These are phyloP conservation scores for Aurelia aurita DNA, from an alignment of 30 jellyfish, hydroid and myxozoan species.

Conservation along the genomic window DNA sequence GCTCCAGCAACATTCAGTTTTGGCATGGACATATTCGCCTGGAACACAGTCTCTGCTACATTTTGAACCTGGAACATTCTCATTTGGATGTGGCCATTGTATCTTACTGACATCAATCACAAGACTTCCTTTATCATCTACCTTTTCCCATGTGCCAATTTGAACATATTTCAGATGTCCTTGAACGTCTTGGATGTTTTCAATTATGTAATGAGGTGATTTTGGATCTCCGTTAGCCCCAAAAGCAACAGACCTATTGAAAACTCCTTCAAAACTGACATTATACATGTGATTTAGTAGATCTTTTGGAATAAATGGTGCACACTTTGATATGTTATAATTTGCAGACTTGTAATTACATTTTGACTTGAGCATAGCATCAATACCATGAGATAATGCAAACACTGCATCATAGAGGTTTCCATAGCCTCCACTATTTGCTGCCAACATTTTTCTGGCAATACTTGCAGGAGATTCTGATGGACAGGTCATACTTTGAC, in stretches of 20 bases:
- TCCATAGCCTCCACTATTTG: slow-evolving; percentile 68
- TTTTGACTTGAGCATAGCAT: slow-evolving; percentile 33
- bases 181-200: slow-evolving; percentile 57
- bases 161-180: slow-evolving; percentile 50
- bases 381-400: slow-evolving; percentile 70
- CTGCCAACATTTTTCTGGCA: slow-evolving; percentile 42
- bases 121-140: slow-evolving; percentile 1
- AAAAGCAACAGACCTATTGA: slow-evolving; percentile 58
- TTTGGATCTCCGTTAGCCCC: slow-evolving; percentile 77
- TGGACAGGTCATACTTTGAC: slow-evolving; percentile 17
- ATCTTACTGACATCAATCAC: slow-evolving; percentile 36
- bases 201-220: slow-evolving; percentile 73
- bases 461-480: slow-evolving; percentile 51
- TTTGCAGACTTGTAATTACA: slow-evolving; percentile 41
- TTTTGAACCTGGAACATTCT: slow-evolving; percentile 60
- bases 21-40: slow-evolving; percentile 83
- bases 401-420: slow-evolving; percentile 77
- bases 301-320: slow-evolving; percentile 47
- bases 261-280: slow-evolving; percentile 65
- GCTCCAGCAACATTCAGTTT: slow-evolving; percentile 88
- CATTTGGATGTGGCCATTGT: slow-evolving; percentile 65
- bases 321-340: slow-evolving; percentile 34
- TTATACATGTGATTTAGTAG: slow-evolving; percentile 41
- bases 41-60: slow-evolving; percentile 88
- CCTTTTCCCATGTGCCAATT: slow-evolving; percentile 79